Evolutionary conservation across 2,113 vertebrate species (phyloP).

Genomic region (Antigone vipio): DNA sequence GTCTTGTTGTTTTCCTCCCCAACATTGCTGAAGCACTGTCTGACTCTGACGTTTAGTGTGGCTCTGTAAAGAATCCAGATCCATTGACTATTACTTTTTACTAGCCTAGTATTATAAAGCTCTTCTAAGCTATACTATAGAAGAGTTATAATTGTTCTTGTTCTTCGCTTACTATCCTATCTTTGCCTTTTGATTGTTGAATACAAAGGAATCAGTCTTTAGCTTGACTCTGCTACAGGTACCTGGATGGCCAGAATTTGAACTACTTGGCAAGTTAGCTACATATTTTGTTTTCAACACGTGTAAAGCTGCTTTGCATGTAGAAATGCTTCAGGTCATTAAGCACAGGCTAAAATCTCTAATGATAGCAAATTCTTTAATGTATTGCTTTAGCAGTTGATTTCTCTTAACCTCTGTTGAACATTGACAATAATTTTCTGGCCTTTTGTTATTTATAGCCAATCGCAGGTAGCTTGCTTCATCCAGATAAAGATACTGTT

Average conservation of each 20-base stretch:
- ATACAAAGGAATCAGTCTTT: conserved; percentile 64
- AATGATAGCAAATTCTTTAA: conserved; percentile 45
- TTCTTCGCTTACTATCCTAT: conserved; percentile 54
- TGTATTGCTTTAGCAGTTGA: conserved; percentile 47
- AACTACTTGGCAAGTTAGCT: conserved; percentile 70
- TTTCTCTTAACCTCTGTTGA: conserved; percentile 54
- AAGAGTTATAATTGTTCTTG: conserved; percentile 56
- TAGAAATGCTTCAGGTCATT: conserved; percentile 60
- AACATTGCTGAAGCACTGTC: conserved; percentile 76
- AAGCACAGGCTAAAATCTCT: conserved; percentile 52
- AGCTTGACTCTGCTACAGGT: conserved; percentile 69
- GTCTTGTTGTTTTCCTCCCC: conserved; percentile 74
- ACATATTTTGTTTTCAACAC: conserved; percentile 4
- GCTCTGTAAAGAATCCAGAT: conserved; percentile 72
- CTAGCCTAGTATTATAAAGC: conserved; percentile 60
- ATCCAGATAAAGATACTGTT: conserved; percentile 60
- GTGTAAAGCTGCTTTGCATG: conserved; percentile 58
- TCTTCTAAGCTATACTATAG: conserved; percentile 61
- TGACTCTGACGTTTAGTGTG: conserved; percentile 77
- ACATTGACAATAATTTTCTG: conserved; percentile 49
- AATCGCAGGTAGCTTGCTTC: conserved; percentile 39
- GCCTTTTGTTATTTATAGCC: conserved; percentile 56
- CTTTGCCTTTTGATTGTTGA: conserved; percentile 61
- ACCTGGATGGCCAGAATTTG: conserved; percentile 72
- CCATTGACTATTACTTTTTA: conserved; percentile 64